phyloP scores from a whole-genome alignment of 2,113 vertebrate genomes.

The Microcebus tavaratra region DNA sequence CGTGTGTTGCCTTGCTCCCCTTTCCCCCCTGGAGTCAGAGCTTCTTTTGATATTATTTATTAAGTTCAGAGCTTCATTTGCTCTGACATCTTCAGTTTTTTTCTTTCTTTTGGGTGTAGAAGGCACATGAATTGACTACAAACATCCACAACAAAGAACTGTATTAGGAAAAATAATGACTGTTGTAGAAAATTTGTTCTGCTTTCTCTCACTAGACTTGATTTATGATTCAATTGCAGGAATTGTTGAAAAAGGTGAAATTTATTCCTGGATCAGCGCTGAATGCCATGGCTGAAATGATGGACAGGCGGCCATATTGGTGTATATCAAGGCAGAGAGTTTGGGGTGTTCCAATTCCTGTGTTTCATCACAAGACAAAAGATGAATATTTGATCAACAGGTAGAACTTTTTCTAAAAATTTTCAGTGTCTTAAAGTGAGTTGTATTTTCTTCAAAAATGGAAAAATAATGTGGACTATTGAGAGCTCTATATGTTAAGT shows the following conservation, averaged over 20 bases:
- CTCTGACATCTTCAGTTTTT: background rate
- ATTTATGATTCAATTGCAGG: slow-evolving; percentile 83
- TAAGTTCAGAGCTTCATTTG: background rate
- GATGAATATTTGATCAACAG: slow-evolving; percentile 93
- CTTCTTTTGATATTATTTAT: background rate
- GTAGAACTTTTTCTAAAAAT: slow-evolving; percentile 79
- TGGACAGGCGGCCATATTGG: slow-evolving; percentile 96
- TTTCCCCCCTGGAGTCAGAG: no score
- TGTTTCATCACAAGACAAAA: slow-evolving; percentile 94
- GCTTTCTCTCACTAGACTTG: background rate
- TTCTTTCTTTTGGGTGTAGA: background rate
- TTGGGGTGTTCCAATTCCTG: slow-evolving; percentile 98
- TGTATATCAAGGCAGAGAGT: slow-evolving; percentile 96
- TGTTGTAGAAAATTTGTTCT: background rate
- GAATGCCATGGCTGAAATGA: slow-evolving; percentile 89
- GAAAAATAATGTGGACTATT: background rate
- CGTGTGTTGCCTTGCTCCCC: no score
- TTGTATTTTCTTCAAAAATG: background rate
- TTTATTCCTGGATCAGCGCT: slow-evolving; percentile 91
- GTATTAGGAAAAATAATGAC: background rate
- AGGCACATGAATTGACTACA: background rate
- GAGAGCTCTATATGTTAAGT: background rate
- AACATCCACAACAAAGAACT: background rate
- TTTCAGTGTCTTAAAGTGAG: background rate
- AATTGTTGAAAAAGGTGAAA: slow-evolving; percentile 93